Evolutionary conservation across 2,888 invertebrate species (phyloP), one percentile per base, ranked within the genome.

Genomic region (Nemotelus pantherinus): DNA sequence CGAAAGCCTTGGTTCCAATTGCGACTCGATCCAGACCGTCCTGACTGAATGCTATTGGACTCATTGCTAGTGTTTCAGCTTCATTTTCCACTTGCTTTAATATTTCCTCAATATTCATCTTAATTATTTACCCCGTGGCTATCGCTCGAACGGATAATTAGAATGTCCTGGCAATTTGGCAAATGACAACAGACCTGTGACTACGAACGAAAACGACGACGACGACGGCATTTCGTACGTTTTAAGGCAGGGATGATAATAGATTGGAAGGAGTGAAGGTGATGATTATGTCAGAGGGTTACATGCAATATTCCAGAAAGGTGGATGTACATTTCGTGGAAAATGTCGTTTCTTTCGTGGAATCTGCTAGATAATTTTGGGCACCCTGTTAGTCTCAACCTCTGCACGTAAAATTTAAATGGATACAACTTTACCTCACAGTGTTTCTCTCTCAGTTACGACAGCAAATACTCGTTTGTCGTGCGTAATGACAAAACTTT

Each of bases 31-130:
- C 7, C 47, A 4, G 6, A 5, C 48, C 39, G 9, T 48, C 10
- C 10, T 48, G 9, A 41, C 25, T 9, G 7, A 57, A 6, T 25
- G 43, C 43, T 6, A 63, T 63, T 43, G 41, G 41, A 41, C 43
- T 63, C 3, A 43, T 63, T 39, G 64, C 10, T 60, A 75, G 63
- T 53, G 41, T 64, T 48, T 60, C 41, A 39, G 63, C 76, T 67
- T 58, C 68, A 77, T 65, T 77, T 77, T 64, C 76, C 67, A 76
- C 76, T 74, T 63, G 74, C 74, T 76, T 76, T 76, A 77, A 78
- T 78, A 79, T 76, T 77, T 78, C 74, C 68, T 63, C 76, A 79
- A 78, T 79, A 79, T 79, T 78, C 79, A 79, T 79, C 79, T 77
- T 79, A 79, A 79, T 79, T 79, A 79, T 77, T 75, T 77, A 77